Conservation (phyloP, 2,888 invertebrate genomes). For the Liodrosophila aerea region DNA sequence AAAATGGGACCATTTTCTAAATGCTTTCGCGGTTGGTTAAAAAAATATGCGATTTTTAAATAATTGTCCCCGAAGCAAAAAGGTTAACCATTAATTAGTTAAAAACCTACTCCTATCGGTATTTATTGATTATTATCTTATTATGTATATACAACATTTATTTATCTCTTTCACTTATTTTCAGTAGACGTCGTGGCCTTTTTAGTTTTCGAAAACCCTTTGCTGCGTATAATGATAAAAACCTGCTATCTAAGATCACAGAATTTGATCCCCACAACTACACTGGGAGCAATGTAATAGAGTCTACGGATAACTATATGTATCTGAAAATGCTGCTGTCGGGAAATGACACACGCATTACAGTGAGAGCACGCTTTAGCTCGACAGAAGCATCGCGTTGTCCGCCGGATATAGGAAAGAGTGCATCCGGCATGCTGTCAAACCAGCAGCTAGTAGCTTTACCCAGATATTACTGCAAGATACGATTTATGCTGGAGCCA, state of each 20-base stretch:
- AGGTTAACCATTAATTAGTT: too few species aligned
- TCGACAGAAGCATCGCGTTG: constrained; percentile 84
- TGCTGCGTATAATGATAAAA: constrained; percentile 62
- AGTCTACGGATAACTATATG: constrained; percentile 87
- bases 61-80: too few species aligned
- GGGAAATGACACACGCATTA: constrained; percentile 46
- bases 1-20: too few species aligned
- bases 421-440: constrained; percentile 48
- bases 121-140: too few species aligned
- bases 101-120: too few species aligned
- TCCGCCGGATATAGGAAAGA: constrained; percentile 82
- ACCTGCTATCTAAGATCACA: constrained; percentile 75
- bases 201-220: constrained; percentile 13
- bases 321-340: constrained; percentile 83
- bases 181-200: too few species aligned
- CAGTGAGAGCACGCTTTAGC: constrained; percentile 86
- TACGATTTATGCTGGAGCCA: constrained; percentile 45
- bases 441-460: constrained; percentile 24
- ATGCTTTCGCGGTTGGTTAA: too few species aligned
- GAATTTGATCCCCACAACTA: constrained; percentile 75
- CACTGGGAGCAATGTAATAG: constrained; percentile 82
- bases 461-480: constrained; percentile 59
- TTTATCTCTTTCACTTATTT: too few species aligned
- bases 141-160: too few species aligned
- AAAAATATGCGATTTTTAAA: too few species aligned